Evolutionary conservation across 92 coral and sea anemone species (phyloP).

Genomic region (Parazoanthus swiftii): DNA sequence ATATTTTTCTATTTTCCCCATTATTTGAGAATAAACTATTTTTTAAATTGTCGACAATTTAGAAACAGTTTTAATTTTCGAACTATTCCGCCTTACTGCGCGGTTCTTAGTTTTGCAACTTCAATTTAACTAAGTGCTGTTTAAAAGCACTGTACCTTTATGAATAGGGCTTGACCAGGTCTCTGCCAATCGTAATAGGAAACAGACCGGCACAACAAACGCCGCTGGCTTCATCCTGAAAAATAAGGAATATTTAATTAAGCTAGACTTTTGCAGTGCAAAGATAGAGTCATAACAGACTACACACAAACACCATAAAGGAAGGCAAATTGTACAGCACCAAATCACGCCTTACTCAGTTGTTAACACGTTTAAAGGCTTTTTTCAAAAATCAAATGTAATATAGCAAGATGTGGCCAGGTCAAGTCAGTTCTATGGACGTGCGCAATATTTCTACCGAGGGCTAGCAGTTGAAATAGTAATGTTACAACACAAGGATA

Average conservation of each 20-base stretch:
- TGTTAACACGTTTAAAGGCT: background rate
- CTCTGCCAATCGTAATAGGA: background rate
- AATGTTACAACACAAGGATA: too few relatives aligned
- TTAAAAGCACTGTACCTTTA: background rate
- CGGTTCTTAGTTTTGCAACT: background rate
- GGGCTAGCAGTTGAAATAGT: too few relatives aligned
- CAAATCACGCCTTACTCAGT: background rate
- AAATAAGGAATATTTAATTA: background rate
- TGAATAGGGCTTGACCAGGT: constrained; percentile 5
- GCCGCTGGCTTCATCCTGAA: constrained; percentile 17
- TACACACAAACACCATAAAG: too few relatives aligned
- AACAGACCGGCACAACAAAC: constrained; percentile 9
- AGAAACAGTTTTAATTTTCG: background rate
- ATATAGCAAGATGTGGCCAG: background rate
- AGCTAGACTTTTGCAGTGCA: too few relatives aligned
- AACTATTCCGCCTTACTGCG: background rate
- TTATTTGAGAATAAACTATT: background rate
- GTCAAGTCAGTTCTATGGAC: background rate
- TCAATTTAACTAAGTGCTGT: background rate
- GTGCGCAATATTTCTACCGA: background rate
- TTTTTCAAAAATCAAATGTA: background rate
- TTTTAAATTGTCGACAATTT: too few relatives aligned
- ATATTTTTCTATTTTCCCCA: too few relatives aligned
- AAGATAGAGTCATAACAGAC: too few relatives aligned
- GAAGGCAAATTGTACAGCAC: background rate